Evolutionary conservation across 2,113 vertebrate species (phyloP), one percentile per base, ranked within the genome.

Genomic region (Lagenorhynchus albirostris): DNA sequence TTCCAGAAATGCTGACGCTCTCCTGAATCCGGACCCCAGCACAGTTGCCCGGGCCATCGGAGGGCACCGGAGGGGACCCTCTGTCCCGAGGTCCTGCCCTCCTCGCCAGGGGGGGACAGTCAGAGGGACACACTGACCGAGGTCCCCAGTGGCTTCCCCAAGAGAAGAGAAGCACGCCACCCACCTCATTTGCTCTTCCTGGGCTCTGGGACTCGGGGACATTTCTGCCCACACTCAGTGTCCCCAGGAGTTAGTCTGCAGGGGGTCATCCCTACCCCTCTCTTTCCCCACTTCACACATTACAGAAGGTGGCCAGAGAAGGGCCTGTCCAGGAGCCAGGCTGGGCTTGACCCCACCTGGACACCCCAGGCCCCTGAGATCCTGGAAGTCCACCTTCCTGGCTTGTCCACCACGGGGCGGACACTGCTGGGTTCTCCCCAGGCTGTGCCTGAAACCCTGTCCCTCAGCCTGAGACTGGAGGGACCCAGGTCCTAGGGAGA

Each of bases 11-110:
- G 14, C 25, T 4, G 36, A 41, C 14, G 50, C 23, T 29, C 33
- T 25, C 83, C 0, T 0, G 18, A 44, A 41, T 11, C 33, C 23
- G 17, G 62, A 21, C 29, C 21, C 21, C 21, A 20, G 60, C 36
- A 82, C 29, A 11, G 62, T 63, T 10, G 14, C 71, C 1, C 0
- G 0, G 21, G 26, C 7, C 21, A 0, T 4, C 4, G 0, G 4
- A 53, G 60, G 60, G 25, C 60, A n/a, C n/a, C 38, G 58, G 80
- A 63, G 41, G 58, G 67, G 33, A 6, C n/a, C 33, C 20, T 63
- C 58, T 33, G 60, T 44, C 36, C 81, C 44, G 38, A 2, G 18
- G 76, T 50, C 47, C 7, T 44, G 74, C 3, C 44, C 29, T 29
- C 31, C 23, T 26, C n/a, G 9, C 25, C n/a, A 38, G 53, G 53